phyloP scores from a whole-genome alignment of 2,888 invertebrate species.

The Phyllotreta cruciferae region DNA sequence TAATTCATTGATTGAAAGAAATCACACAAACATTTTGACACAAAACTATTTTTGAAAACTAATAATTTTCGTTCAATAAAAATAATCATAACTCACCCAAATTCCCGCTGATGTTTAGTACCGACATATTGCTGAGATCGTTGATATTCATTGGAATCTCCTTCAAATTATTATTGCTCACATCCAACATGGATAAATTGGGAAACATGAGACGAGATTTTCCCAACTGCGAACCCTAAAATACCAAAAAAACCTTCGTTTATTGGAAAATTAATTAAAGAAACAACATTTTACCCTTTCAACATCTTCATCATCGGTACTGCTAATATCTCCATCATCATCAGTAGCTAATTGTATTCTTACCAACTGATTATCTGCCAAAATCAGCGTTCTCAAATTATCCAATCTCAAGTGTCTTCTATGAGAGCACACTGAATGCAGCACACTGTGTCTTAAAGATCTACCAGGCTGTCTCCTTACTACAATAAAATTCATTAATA shows the following conservation, averaged over 20 bases:
- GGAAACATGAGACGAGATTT: constrained; percentile 86
- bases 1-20: too few species aligned
- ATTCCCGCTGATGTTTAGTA: constrained; percentile 91
- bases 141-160: constrained; percentile 85
- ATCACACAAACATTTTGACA: background rate
- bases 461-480: constrained; percentile 64
- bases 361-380: constrained; percentile 85
- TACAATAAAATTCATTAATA: constrained; percentile 38
- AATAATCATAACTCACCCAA: constrained; percentile 60
- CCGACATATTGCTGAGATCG: constrained; percentile 87
- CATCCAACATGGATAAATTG: constrained; percentile 91
- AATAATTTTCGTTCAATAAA: background rate
- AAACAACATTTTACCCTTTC: constrained; percentile 64
- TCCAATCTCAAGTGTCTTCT: constrained; percentile 84
- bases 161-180: constrained; percentile 84
- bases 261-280: constrained; percentile 1
- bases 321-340: constrained; percentile 74
- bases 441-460: constrained; percentile 74
- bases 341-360: constrained; percentile 83
- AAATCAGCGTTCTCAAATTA: constrained; percentile 79
- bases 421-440: constrained; percentile 84
- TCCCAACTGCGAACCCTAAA: constrained; percentile 62
- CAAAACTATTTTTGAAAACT: too few species aligned
- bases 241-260: constrained; percentile 31
- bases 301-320: constrained; percentile 66